Evolutionary conservation across 2,113 vertebrate genomes (phyloP), one percentile per base, ranked within the genome.

Genomic region (Archocentrus centrarchus): DNA sequence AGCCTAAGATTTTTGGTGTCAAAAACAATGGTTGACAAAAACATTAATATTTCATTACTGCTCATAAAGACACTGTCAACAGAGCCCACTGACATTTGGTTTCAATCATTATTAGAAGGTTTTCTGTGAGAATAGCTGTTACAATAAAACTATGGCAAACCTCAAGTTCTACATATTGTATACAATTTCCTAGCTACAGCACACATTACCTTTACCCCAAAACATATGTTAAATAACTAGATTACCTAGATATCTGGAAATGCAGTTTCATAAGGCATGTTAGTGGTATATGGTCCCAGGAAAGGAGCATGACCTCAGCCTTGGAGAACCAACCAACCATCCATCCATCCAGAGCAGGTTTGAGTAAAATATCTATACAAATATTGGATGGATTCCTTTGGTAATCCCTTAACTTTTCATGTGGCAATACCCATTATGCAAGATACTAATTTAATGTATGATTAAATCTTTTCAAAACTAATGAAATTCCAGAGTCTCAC

Each of bases 21-120:
- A 75, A 70, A 89, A 60, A 27, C 81, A 89, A 86, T 68, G 76
- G 81, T 84, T 89, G 68, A 86, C 64, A 44, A 82, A 88, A 82
- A 87, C 66, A 75, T 84, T 82, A 88, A 86, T 82, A 88, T 89
- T 92, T 90, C 92, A 90, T 87, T 79, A 80, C 86, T 27, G 75
- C 27, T 84, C 70, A 80, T 90, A 83, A 92, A 92, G 86, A 80
- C 63, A 70, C 15, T 87, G 89, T 92, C 91, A 91, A 85, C 77
- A 70, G 66, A 81, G 44, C 44, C 0, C 17, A 1, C 80, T 83
- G 84, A 73, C 84, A 44, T 85, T 35, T 86, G 75, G 22, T 39
- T 13, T 84, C 76, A 83, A 55, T 83, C 82, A 87, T 66, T 59
- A 87, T 18, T 75, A 17, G n/a, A 79, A 14, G 59, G 37, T 50